phyloP scores from a whole-genome alignment of 1,140 invertebrate genomes.

The Philopotamus ludificatus region DNA sequence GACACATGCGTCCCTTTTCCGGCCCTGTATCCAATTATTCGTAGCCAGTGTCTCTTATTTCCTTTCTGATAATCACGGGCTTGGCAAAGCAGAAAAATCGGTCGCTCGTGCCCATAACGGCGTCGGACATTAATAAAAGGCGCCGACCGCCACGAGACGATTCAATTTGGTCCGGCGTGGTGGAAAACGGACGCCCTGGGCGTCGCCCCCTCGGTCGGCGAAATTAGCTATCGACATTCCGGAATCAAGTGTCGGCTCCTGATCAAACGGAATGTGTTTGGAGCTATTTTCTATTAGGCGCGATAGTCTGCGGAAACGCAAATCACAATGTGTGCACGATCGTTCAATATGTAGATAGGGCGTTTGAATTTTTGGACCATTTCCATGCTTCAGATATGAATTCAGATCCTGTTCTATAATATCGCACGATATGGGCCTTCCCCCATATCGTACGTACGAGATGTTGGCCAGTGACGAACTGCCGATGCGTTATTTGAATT shows the following conservation, averaged over 20 bases:
- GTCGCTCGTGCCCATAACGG: neutral
- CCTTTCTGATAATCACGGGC: neutral
- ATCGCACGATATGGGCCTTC: neutral
- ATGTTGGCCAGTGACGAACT: slow-evolving; percentile 28
- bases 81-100: neutral
- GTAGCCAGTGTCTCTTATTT: neutral
- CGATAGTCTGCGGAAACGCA: no score
- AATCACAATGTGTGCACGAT: no score
- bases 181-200: neutral
- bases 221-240: no score
- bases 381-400: no score
- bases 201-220: no score
- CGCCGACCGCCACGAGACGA: neutral
- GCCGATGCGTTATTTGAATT: slow-evolving; percentile 37
- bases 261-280: no score
- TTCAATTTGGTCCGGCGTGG: neutral
- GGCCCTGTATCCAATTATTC: slow-evolving; percentile 7
- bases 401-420: neutral
- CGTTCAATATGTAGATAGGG: no score
- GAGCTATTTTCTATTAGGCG: no score
- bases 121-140: neutral
- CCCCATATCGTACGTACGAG: neutral
- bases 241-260: no score
- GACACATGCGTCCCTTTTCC: neutral
- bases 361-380: no score